Evolutionary conservation across 2,797 vertebrate genomes (phyloP), one percentile per base, ranked within the genome.

Genomic region (Discoglossus pictus): DNA sequence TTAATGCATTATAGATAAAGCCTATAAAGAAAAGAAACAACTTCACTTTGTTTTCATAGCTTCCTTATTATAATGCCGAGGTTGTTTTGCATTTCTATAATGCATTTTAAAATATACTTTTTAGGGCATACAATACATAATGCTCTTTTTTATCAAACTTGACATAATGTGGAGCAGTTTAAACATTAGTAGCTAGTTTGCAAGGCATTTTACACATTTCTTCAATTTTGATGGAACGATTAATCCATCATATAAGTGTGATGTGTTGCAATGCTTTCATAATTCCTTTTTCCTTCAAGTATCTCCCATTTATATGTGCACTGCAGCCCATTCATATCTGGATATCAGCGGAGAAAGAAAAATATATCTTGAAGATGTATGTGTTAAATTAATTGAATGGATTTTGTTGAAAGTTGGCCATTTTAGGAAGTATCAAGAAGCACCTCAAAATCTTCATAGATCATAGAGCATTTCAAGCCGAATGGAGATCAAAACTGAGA

Each of bases 231-330:
- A 55, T 70, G 35, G 24, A 70, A 70, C 56, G 52, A 23, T 62
- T 70, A 62, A 70, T 63, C 67, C 67, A 63, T 70, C 67, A 70
- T 63, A 56, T 62, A 55, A 27, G 40, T 11, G 50, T 9, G n/a
- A 69, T 38, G 48, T 54, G 38, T 35, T 68, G 55, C 47, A 69
- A 46, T 46, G 39, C 43, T 48, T 61, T 50, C 7, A 21, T 35
- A 62, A 55, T 61, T 55, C 34, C 59, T 51, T 36, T 56, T 62
- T 62, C 36, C 56, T 55, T 55, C 34, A 63, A 55, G 42, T 50
- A 27, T 4, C n/a, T 31, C 35, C 34, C 35, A 50, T 34, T 56
- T 48, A 56, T 55, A 38, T 20, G 31, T 21, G 24, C 31, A 42
- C 36, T 34, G 50, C 52, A 64, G 17, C 31, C 52, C 13, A n/a